A percentile compares a stretch with the other conserved stretches of the same genome.
phyloP scores from a whole-genome alignment of 2,888 invertebrate genomes.

The Pegoplata infirma region DNA sequence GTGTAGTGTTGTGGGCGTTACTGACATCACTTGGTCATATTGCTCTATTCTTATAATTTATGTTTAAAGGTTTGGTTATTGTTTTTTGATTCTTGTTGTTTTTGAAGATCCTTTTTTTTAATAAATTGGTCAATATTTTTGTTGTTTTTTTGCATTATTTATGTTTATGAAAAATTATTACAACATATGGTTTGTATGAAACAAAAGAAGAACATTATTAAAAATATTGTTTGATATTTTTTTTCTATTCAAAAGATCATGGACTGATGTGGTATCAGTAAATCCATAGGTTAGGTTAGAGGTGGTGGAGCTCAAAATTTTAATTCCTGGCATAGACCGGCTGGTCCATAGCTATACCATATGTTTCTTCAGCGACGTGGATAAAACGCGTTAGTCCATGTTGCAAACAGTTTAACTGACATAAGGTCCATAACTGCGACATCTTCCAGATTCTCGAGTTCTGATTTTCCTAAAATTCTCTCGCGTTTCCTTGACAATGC shows the following conservation, averaged over 20 bases:
- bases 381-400: no score
- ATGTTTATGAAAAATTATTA: constrained; percentile 66
- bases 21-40: constrained; percentile 70
- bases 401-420: no score
- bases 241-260: not conserved
- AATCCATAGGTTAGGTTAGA: no score
- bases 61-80: constrained; percentile 52
- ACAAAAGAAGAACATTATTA: not conserved
- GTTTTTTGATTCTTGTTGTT: constrained; percentile 51
- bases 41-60: constrained; percentile 69
- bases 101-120: constrained; percentile 43
- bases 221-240: not conserved
- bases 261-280: no score
- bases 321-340: no score
- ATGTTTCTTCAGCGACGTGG: no score
- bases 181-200: constrained; percentile 66
- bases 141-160: constrained; percentile 41
- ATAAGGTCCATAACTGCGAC: no score
- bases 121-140: constrained; percentile 53
- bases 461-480: no score
- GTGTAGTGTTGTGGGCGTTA: constrained; percentile 69
- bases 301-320: no score
- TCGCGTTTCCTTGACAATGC: no score
- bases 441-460: no score
- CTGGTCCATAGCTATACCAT: no score